Base-by-base conservation (phyloP, 23 tunicate genomes). In the Corella eumyota region DNA sequence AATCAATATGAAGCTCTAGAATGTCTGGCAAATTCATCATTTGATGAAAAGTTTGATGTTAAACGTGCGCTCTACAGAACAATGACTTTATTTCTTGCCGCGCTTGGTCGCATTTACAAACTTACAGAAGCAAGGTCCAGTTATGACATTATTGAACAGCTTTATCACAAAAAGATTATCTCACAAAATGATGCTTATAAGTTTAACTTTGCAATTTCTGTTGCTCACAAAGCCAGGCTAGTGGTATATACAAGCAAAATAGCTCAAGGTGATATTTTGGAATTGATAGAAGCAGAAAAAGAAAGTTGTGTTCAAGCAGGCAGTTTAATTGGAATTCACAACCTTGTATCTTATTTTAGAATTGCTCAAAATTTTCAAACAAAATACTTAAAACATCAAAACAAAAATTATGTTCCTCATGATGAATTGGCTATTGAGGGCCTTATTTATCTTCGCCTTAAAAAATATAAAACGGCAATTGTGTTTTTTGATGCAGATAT, bases 191-290 rank as follows among this genome's bases (percentile, higher is more conserved):
- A n/a, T n/a, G n/a, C n/a, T n/a, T n/a, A n/a, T n/a, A 9, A n/a
- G 3, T 30, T 75, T 20, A 11, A 35, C n/a, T 52, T 40, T 65
- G 72, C 64, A 4, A 46, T 75, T 34, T 40, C 81, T 34, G 54
- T 75, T 6, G 61, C 81, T 19, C 37, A 73, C 28, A 73, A 75
- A 36, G 50, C 45, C 6, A 65, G 72, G 3, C 20, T 75, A 40
- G 57, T 30, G 26, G 29, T 31, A 0, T 64, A 65, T 50, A 45
- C 50, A 31, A 22, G 19, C 11, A 71, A 45, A 45, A 44, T 34
- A 30, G 34, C 30, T 3, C 77, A 71, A 46, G 67, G 49, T 26
- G 77, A 71, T 30, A 61, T 61, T 23, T 15, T 54, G 23, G 29
- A 26, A 7, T 33, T 26, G 32, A 2, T 33, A n/a, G n/a, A n/a